phyloP scores from a whole-genome alignment of 64 coral and sea anemone genomes.

The Montipora efflorescens region DNA sequence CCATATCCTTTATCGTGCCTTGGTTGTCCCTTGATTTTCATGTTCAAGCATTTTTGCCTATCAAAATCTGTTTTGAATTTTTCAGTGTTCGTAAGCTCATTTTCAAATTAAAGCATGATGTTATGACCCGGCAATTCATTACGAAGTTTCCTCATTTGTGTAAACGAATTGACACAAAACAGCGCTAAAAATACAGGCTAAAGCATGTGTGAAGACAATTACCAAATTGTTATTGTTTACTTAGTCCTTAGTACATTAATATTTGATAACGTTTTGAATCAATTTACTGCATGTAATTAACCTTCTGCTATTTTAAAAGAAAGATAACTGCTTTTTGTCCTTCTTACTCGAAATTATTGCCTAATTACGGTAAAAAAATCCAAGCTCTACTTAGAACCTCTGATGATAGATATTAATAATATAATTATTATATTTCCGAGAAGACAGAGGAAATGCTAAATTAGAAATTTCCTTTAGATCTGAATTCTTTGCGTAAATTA shows the following conservation, averaged over 20 bases:
- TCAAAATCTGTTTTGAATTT: not conserved
- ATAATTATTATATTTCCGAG: not conserved
- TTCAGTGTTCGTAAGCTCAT: not conserved
- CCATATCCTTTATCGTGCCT: not conserved
- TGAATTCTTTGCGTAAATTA: conserved; percentile 4
- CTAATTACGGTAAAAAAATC: not conserved
- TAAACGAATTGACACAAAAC: not conserved
- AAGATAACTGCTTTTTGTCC: not conserved
- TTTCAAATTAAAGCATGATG: conserved; percentile 1
- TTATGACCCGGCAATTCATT: conserved; percentile 20
- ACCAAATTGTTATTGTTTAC: not conserved
- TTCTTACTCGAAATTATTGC: too few species aligned
- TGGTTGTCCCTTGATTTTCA: not conserved
- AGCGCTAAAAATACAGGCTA: not conserved
- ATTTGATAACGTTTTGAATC: not conserved
- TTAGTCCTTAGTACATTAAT: not conserved
- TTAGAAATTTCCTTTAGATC: not conserved
- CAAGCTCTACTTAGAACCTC: not conserved
- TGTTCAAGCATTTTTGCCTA: not conserved
- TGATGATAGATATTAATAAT: not conserved
- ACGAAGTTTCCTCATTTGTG: not conserved
- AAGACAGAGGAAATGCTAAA: not conserved
- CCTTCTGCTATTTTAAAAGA: not conserved
- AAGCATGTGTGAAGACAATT: not conserved
- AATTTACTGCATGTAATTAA: not conserved